Evolutionary conservation across 2,797 vertebrate genomes (phyloP).

Genomic region (Phataginus tricuspis): DNA sequence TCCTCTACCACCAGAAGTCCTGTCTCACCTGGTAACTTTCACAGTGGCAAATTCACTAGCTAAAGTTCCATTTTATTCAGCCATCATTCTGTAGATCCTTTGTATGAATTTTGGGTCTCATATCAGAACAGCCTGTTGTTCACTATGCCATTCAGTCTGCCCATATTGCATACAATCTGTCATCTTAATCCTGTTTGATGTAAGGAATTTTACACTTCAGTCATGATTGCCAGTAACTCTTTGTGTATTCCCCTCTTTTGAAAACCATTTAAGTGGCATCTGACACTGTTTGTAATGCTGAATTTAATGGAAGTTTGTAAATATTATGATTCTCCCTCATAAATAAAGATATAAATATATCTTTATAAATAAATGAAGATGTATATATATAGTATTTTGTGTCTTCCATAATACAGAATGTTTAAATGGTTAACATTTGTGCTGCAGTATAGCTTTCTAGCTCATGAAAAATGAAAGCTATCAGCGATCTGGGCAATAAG

Average conservation of each 20-base stretch:
- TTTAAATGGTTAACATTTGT: constrained; percentile 78
- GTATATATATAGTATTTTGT: constrained; percentile 3
- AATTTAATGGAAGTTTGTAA: constrained; percentile 59
- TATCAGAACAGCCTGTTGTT: neutral
- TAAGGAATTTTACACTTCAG: neutral
- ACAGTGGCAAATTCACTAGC: constrained; percentile 37
- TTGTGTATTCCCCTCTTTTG: neutral
- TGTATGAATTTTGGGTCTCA: constrained; percentile 31
- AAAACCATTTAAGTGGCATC: neutral
- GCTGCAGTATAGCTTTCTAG: constrained; percentile 76
- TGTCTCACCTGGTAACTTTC: constrained; percentile 32
- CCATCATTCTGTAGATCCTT: neutral
- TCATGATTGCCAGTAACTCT: constrained; percentile 25
- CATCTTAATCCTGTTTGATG: constrained; percentile 28
- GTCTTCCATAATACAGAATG: constrained; percentile 56
- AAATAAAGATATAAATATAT: neutral
- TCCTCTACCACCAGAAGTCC: neutral
- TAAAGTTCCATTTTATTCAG: constrained; percentile 2
- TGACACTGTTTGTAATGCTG: constrained; percentile 24
- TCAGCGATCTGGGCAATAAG: constrained; percentile 72
- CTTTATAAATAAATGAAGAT: neutral
- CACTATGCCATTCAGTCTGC: neutral
- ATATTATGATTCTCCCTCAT: constrained; percentile 39
- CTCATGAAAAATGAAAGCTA: constrained; percentile 76
- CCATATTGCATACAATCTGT: neutral